These are phyloP conservation scores for Rhinopomastus cyanomelas DNA, from an alignment of 2,113 vertebrate species.

Conservation along the genomic window DNA sequence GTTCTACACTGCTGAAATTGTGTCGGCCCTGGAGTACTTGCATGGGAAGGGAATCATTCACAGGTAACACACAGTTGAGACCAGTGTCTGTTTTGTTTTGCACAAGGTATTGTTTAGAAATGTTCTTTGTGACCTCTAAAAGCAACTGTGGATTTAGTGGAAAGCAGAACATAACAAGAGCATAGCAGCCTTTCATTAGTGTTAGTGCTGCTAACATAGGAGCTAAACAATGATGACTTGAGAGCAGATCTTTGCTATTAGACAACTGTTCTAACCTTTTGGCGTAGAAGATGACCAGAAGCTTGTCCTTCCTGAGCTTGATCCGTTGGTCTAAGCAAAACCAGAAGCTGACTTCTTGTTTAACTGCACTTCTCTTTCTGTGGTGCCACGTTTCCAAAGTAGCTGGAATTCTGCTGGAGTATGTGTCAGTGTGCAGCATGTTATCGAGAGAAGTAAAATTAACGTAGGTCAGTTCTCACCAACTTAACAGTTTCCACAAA, in stretches of 20 bases:
- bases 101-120: background rate
- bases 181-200: background rate
- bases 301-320: background rate
- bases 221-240: background rate
- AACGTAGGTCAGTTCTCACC: background rate
- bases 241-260: background rate
- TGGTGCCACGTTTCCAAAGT: background rate
- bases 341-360: background rate
- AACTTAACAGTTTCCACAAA: background rate
- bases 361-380: background rate
- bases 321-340: background rate
- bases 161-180: background rate
- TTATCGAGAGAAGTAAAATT: background rate
- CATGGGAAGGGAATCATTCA: constrained; percentile 98
- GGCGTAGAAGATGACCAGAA: background rate
- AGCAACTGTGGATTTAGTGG: background rate
- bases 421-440: background rate
- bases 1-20: constrained; percentile 98
- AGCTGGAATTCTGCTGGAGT: background rate
- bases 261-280: background rate
- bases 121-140: background rate
- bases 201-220: background rate
- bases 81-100: background rate
- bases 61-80: constrained; percentile 78
- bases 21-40: constrained; percentile 94